Base-by-base conservation (phyloP, 30 jellyfish, hydroid and myxozoan species). In the Hydra vulgaris region DNA sequence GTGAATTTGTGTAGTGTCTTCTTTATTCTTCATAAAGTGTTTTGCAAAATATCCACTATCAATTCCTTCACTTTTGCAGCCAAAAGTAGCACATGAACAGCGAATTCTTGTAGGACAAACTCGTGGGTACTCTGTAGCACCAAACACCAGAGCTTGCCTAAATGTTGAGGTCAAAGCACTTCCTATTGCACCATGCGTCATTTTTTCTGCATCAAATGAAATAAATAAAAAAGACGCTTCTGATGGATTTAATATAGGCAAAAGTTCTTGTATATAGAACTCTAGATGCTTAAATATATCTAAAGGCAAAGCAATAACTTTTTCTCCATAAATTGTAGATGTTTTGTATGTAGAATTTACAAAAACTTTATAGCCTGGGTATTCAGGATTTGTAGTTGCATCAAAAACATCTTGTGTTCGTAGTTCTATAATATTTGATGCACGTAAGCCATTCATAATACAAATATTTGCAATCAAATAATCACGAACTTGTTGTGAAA, bases 21-120 rank as follows among this genome's bases (percentile, higher is more conserved):
- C 85, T 53, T 23, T 40, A 24, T 78, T 78, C 20, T 78, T 78
- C 77, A 78, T 78, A 18, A 78, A 78, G 25, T 78, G 76, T 78
- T 78, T 78, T 16, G 85, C 85, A 55, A 78, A 78, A 23, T 53
- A 78, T 8, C 79, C 85, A 55, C 54, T 78, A 78, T 78, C 85
- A 61, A 78, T 53, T 15, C 77, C 77, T n/a, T 24, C 85, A 20
- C 27, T 55, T 18, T 78, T 78, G 77, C 77, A 78, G 15, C 77
- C 78, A 66, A 78, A 78, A 27, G 76, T 78, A 17, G 77, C 77
- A 24, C 69, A 24, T 78, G 77, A 74, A 53, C 76, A 55, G 7
- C 79, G 77, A 27, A 78, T 53, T 27, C 85, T 55, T 53, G 85
- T 78, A 19, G 67, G 66, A 55, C 77, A 78, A 78, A 61, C 77